phyloP scores from a whole-genome alignment of 2,113 vertebrate genomes.

The Scalopus aquaticus region DNA sequence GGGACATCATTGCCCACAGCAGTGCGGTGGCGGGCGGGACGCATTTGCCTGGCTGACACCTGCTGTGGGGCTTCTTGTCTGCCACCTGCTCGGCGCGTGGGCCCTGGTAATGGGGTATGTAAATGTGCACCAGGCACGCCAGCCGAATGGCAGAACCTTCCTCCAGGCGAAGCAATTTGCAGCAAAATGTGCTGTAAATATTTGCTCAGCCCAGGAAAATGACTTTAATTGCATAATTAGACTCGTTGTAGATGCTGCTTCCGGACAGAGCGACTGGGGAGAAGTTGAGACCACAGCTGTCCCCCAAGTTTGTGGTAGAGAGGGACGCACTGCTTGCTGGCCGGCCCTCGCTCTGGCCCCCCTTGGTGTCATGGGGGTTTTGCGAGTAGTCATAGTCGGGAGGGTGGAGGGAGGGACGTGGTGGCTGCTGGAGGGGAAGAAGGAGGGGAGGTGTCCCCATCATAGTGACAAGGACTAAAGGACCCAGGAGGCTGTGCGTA shows the following conservation, averaged over 20 bases:
- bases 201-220: constrained; percentile 85
- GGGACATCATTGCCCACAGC: background rate
- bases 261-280: constrained; percentile 66
- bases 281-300: constrained; percentile 70
- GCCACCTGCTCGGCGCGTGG: background rate
- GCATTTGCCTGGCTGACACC: background rate
- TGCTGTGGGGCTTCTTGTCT: background rate
- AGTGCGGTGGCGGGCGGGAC: background rate
- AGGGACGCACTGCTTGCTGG: background rate
- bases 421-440: background rate
- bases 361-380: background rate
- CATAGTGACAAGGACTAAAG: background rate
- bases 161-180: constrained; percentile 70
- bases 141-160: background rate
- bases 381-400: too few relatives aligned
- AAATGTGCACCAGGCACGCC: background rate
- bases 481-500: accelerated
- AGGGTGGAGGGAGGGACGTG: background rate
- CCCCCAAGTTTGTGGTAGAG: constrained; percentile 57
- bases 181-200: constrained; percentile 83
- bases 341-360: background rate
- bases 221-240: constrained; percentile 83
- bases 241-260: constrained; percentile 71
- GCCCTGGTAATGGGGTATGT: constrained; percentile 16
- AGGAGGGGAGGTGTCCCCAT: background rate